These are phyloP conservation scores for Heterotilapia buettikoferi DNA, from an alignment of 2,113 vertebrate species.

Conservation along the genomic window DNA sequence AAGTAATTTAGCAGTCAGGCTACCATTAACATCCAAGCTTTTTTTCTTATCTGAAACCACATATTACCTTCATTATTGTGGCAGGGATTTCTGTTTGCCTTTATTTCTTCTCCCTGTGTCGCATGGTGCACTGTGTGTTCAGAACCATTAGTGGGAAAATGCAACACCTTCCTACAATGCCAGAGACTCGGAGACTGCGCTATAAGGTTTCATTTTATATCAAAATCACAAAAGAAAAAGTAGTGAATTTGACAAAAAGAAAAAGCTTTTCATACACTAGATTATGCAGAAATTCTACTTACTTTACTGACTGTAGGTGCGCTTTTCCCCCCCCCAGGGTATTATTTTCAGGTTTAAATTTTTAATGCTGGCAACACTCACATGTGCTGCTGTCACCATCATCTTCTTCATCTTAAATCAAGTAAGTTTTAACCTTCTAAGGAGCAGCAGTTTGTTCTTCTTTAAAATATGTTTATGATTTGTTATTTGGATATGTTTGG, in stretches of 20 bases:
- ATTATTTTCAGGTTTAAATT: constrained; percentile 40
- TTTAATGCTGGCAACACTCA: constrained; percentile 26
- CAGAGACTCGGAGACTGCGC: neutral
- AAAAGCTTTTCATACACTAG: neutral
- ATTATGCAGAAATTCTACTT: neutral
- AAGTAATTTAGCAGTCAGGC: neutral
- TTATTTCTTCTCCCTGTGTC: constrained; percentile 28
- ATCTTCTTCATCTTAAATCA: constrained; percentile 36
- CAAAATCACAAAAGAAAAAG: neutral
- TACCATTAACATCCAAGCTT: neutral
- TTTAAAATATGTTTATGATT: neutral
- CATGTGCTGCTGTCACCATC: constrained; percentile 26
- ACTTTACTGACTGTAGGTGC: neutral
- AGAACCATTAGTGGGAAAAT: constrained; percentile 26
- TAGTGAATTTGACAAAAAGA: neutral
- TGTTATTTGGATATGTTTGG: neutral
- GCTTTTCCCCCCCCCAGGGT: neutral
- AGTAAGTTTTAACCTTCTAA: neutral
- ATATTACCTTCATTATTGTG: constrained; percentile 1
- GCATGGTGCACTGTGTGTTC: constrained; percentile 22
- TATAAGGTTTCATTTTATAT: constrained; percentile 2
- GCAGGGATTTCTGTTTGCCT: constrained; percentile 27
- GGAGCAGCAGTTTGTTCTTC: neutral
- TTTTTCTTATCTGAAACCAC: neutral
- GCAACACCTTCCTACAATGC: constrained; percentile 15